These are phyloP conservation scores for Catocala sponsa DNA, from an alignment of 2,888 invertebrate genomes.

Conservation along the genomic window DNA sequence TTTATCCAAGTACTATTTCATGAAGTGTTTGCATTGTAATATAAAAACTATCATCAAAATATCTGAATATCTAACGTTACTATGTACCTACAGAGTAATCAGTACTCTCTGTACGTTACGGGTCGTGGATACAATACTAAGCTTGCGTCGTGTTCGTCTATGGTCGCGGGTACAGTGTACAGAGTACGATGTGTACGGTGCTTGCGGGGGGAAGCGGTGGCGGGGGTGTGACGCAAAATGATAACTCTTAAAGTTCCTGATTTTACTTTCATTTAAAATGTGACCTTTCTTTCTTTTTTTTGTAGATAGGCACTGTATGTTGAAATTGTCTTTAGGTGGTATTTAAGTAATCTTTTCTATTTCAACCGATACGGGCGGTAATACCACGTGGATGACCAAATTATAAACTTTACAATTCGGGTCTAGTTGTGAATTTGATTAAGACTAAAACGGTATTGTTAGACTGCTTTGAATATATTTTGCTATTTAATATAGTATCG, in stretches of 20 bases:
- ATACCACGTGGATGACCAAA: too few relatives aligned
- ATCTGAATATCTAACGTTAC: slow-evolving; percentile 21
- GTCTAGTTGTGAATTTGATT: too few relatives aligned
- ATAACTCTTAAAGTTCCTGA: neutral
- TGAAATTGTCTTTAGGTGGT: neutral
- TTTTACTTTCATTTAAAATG: neutral
- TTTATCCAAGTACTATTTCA: neutral
- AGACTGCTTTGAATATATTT: too few relatives aligned
- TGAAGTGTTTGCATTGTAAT: slow-evolving; percentile 35
- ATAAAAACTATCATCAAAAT: slow-evolving; percentile 28
- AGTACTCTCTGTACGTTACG: slow-evolving; percentile 31
- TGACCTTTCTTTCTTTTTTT: too few relatives aligned
- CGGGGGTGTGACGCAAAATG: slow-evolving; percentile 55
- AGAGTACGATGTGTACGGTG: too few relatives aligned
- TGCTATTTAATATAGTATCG: too few relatives aligned
- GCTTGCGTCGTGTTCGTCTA: slow-evolving; percentile 55
- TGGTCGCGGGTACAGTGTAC: slow-evolving; percentile 62
- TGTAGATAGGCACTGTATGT: too few relatives aligned
- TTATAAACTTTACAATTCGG: too few relatives aligned
- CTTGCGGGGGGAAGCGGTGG: slow-evolving; percentile 69
- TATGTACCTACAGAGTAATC: slow-evolving; percentile 33
- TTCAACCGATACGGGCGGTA: too few relatives aligned
- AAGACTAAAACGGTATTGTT: too few relatives aligned
- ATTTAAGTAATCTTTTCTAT: too few relatives aligned
- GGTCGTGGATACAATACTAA: slow-evolving; percentile 49